Percentiles rank a stretch among this genome's conserved stretches.
phyloP scores from a whole-genome alignment of 2,797 vertebrate genomes.

The Anolis apletophallus region DNA sequence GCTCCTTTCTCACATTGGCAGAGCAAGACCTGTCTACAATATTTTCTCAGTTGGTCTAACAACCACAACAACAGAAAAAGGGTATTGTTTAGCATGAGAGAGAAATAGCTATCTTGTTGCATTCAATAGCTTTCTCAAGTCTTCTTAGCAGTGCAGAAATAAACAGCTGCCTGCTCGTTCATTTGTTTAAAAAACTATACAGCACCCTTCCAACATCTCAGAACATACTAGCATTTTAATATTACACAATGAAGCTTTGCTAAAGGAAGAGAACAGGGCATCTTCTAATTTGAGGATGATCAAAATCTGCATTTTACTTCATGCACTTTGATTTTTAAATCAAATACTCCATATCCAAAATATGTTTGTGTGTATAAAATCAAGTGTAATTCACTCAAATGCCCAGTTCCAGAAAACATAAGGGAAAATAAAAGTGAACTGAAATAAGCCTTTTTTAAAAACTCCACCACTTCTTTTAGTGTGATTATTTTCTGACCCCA shows the following conservation, averaged over 20 bases:
- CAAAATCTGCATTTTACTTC: neutral
- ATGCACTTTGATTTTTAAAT: too few species aligned
- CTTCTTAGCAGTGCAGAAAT: slow-evolving; percentile 9
- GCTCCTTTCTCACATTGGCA: slow-evolving; percentile 35
- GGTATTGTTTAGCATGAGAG: slow-evolving; percentile 3
- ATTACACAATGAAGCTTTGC: neutral
- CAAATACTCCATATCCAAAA: too few species aligned
- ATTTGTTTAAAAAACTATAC: neutral
- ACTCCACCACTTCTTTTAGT: too few species aligned
- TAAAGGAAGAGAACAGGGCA: neutral
- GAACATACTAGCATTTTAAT: neutral
- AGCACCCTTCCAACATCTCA: neutral
- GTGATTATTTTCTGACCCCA: too few species aligned
- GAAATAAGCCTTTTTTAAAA: too few species aligned
- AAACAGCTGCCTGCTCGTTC: neutral
- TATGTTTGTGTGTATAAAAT: too few species aligned
- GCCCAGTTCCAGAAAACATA: too few species aligned
- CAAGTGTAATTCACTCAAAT: too few species aligned
- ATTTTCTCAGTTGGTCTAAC: slow-evolving; percentile 18
- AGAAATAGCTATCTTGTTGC: slow-evolving; percentile 15
- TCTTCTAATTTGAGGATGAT: neutral
- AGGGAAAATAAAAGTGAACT: too few species aligned
- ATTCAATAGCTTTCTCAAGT: neutral
- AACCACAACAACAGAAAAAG: slow-evolving; percentile 10
- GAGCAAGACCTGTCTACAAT: slow-evolving; percentile 18